phyloP scores from a whole-genome alignment of 35 echinoderm and acorn worm species.

The Eucidaris tribuloides region DNA sequence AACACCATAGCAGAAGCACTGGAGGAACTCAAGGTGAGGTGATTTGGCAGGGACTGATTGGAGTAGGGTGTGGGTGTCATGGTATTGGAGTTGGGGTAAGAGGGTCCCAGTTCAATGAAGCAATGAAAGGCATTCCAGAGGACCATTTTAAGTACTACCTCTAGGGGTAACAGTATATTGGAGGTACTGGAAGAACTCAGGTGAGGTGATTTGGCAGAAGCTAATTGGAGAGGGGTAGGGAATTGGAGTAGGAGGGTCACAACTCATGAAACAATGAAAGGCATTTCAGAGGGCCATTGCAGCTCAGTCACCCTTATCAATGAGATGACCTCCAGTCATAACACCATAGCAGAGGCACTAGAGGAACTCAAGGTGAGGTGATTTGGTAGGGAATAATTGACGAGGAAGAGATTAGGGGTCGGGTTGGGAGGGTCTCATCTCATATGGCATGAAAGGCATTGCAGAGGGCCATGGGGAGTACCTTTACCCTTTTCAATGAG shows the following conservation, averaged over 20 bases:
- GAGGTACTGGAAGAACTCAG: conserved; percentile 90
- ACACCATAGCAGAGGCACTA: conserved; percentile 87
- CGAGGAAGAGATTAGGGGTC: too few species aligned
- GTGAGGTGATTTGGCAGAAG: too few species aligned
- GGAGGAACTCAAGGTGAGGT: conserved; percentile 89
- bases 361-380: conserved; percentile 99
- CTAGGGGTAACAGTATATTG: conserved; percentile 88
- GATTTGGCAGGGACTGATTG: too few species aligned
- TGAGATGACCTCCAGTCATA: conserved; percentile 95
- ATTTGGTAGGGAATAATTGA: too few species aligned
- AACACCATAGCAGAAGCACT: conserved; percentile 90
- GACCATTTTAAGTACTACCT: conserved; percentile 69
- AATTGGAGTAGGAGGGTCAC: too few species aligned
- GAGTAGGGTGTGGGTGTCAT: too few species aligned
- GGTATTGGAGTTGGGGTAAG: too few species aligned
- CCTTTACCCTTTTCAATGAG: conserved; percentile 74
- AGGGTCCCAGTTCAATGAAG: conserved; percentile 60
- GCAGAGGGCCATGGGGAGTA: conserved; percentile 62
- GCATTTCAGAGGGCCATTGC: conserved; percentile 72
- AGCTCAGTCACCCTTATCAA: conserved; percentile 62
- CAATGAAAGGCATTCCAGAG: conserved; percentile 82
- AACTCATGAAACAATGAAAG: conserved; percentile 67
- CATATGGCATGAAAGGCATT: conserved; percentile 78
- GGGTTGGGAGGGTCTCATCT: too few species aligned
- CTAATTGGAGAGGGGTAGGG: too few species aligned